These are phyloP conservation scores for Ceratosolen fusciceps DNA, from an alignment of 1,140 invertebrate species.

Conservation along the genomic window DNA sequence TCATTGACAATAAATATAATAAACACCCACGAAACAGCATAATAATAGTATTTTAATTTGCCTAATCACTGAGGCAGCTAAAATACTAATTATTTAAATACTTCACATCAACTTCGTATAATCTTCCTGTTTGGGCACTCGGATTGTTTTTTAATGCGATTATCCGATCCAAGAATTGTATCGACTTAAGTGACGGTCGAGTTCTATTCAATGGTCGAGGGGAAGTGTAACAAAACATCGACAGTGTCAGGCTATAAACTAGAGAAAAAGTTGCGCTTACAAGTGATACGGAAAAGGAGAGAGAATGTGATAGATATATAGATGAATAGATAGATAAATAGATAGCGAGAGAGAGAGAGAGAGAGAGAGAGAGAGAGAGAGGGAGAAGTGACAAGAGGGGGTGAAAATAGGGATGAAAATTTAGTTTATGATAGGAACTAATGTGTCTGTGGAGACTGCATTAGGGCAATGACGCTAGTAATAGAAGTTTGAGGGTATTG, in stretches of 20 bases:
- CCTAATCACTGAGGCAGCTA: not conserved
- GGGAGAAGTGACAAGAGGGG: too few species aligned
- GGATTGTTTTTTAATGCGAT: constrained; percentile 48
- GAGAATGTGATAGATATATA: too few species aligned
- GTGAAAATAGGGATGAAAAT: constrained; percentile 36
- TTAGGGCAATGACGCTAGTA: constrained; percentile 40
- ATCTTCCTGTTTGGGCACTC: constrained; percentile 22
- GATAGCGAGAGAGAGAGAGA: too few species aligned
- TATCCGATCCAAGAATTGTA: constrained; percentile 37
- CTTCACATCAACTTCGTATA: constrained; percentile 1
- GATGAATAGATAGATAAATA: too few species aligned
- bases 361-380: too few species aligned
- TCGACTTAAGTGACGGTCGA: constrained; percentile 34
- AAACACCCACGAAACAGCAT: too few species aligned
- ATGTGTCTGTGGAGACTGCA: constrained; percentile 7
- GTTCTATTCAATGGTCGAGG: not conserved
- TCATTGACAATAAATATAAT: too few species aligned
- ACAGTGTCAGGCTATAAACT: constrained; percentile 31
- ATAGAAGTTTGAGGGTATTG: constrained; percentile 28
- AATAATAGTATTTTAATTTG: not conserved
- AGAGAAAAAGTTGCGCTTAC: constrained; percentile 43
- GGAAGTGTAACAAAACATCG: constrained; percentile 2
- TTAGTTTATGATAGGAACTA: constrained; percentile 22
- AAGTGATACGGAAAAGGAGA: too few species aligned
- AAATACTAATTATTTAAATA: constrained; percentile 20